A percentile compares a stretch with the other conserved stretches of the same genome.
Conservation (phyloP, 2,888 invertebrate species). For the Eupithecia dodoneata region DNA sequence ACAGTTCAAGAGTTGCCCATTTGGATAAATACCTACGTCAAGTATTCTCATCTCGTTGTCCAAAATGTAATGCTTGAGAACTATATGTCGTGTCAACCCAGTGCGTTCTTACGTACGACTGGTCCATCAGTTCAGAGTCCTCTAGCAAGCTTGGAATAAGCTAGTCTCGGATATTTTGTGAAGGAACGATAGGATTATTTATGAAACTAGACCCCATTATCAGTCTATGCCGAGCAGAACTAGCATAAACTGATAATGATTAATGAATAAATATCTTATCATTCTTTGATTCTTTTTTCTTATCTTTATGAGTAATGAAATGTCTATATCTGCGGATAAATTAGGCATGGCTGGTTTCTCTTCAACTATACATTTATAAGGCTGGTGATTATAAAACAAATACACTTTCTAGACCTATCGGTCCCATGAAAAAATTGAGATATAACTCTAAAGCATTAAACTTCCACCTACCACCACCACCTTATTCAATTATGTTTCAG, state of each 20-base stretch:
- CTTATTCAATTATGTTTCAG: neutral
- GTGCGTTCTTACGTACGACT: neutral
- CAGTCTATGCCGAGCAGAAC: neutral
- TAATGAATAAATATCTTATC: neutral
- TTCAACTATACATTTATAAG: neutral
- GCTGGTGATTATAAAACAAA: neutral
- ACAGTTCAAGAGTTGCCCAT: neutral
- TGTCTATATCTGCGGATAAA: neutral
- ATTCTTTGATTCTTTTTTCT: neutral
- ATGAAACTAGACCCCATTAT: neutral
- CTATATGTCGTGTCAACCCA: neutral
- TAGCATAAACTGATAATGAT: neutral
- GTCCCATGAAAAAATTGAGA: neutral
- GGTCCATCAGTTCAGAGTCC: neutral
- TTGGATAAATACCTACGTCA: neutral
- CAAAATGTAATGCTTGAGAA: neutral
- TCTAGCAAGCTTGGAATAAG: neutral
- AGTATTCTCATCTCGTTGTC: neutral
- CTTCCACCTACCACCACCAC: neutral
- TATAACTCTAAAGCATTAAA: neutral
- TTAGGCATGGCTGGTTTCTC: neutral
- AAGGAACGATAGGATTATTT: neutral
- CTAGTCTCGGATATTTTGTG: neutral
- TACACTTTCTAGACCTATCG: neutral
- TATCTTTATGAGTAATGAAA: neutral